Percentiles rank a stretch among this genome's conserved stretches.
Evolutionary conservation across 2,797 vertebrate genomes (phyloP).

Genomic region (Sus cebifrons): DNA sequence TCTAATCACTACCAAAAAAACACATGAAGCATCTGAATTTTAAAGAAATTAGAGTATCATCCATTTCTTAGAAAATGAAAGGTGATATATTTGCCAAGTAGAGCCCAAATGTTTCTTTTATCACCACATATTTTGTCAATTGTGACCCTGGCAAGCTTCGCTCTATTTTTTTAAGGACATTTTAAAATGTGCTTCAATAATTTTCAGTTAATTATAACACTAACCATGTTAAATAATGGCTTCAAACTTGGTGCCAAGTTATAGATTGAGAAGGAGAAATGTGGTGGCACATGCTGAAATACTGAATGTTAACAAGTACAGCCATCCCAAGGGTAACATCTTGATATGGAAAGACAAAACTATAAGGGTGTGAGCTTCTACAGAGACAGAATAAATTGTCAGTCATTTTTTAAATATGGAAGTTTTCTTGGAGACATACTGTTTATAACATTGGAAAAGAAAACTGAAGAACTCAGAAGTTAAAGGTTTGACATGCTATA

Average conservation of each 20-base stretch:
- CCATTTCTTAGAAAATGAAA: constrained; percentile 51
- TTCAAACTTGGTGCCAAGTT: constrained; percentile 46
- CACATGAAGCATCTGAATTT: not conserved
- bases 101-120: constrained; percentile 58
- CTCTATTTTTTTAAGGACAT: constrained; percentile 18
- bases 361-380: not conserved
- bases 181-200: constrained; percentile 50
- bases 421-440: not conserved
- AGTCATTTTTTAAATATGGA: not conserved
- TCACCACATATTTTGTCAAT: constrained; percentile 51
- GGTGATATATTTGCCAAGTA: constrained; percentile 31
- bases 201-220: constrained; percentile 68
- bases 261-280: not conserved
- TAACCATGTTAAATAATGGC: constrained; percentile 43
- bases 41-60: constrained; percentile 34
- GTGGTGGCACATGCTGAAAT: constrained; percentile 5
- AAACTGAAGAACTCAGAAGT: not conserved
- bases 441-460: not conserved
- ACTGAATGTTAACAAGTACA: not conserved
- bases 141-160: constrained; percentile 33
- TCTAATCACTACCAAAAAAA: not conserved
- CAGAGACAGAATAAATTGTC: not conserved
- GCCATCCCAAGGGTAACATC: not conserved
- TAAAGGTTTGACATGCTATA: not conserved
- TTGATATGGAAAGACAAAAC: not conserved